Conservation (phyloP, 2,888 invertebrate genomes). For the Hedya salicella region DNA sequence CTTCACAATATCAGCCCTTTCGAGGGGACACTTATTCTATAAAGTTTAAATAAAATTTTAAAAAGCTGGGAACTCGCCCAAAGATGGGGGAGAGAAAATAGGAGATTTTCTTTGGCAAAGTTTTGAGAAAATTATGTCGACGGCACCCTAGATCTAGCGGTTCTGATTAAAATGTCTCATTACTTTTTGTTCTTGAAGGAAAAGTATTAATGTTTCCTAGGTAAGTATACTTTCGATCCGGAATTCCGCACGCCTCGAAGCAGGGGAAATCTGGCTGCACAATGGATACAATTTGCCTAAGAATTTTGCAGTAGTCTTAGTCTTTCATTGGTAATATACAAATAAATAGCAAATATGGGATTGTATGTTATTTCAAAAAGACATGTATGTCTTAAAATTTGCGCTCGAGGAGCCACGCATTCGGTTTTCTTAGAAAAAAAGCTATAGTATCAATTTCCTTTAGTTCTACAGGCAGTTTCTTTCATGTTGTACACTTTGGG, state of each 20-base stretch:
- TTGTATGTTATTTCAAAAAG: no score
- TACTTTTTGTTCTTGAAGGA: neutral
- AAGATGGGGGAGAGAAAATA: conserved; percentile 62
- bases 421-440: no score
- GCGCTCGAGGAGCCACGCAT: no score
- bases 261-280: no score
- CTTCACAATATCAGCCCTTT: conserved; percentile 81
- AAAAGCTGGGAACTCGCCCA: conserved; percentile 74
- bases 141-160: conserved; percentile 29
- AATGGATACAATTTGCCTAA: no score
- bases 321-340: no score
- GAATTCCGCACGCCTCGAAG: neutral
- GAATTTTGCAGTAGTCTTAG: no score
- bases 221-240: neutral
- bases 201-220: neutral
- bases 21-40: conserved; percentile 80
- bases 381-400: no score
- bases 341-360: no score
- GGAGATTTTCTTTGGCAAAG: conserved; percentile 59
- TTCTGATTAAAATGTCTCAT: conserved; percentile 27
- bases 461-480: no score
- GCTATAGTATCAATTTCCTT: no score
- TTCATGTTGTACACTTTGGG: no score
- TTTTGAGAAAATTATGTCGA: conserved; percentile 54
- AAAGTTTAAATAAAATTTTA: conserved; percentile 85